Conservation (phyloP, 2,888 invertebrate genomes). For the Dione vanillae region DNA sequence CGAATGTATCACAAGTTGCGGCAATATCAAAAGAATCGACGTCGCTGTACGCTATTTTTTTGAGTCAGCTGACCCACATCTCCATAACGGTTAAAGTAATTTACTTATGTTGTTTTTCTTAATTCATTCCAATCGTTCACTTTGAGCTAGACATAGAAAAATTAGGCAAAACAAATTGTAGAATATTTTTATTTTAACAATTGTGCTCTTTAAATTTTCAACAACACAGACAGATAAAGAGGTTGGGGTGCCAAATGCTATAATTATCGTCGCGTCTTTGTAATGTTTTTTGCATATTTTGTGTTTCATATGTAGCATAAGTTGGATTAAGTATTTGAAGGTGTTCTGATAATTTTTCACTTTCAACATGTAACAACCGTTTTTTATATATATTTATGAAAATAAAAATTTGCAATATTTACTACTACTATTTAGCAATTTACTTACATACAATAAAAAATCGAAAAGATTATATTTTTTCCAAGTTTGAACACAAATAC, state of each 20-base stretch:
- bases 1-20: slow-evolving; percentile 21
- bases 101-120: slow-evolving; percentile 43
- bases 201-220: slow-evolving; percentile 27
- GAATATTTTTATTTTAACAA: slow-evolving; percentile 18
- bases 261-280: slow-evolving; percentile 28
- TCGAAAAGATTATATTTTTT: not conserved
- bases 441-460: not conserved
- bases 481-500: not conserved
- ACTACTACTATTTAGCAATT: not conserved
- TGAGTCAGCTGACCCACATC: slow-evolving; percentile 56
- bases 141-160: slow-evolving; percentile 23
- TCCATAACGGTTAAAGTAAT: slow-evolving; percentile 55
- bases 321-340: slow-evolving; percentile 4
- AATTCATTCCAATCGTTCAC: slow-evolving; percentile 30
- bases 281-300: slow-evolving; percentile 8
- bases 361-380: no score
- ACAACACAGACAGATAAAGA: slow-evolving; percentile 24
- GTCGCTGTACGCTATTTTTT: slow-evolving; percentile 52
- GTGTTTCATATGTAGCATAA: not conserved
- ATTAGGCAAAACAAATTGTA: slow-evolving; percentile 23
- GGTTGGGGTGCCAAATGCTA: slow-evolving; percentile 27
- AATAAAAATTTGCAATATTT: no score
- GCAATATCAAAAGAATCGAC: slow-evolving; percentile 44
- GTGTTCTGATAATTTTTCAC: not conserved
- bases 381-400: no score